A percentile compares a stretch with the other conserved stretches of the same genome.
These are phyloP conservation scores for Siniperca undulata DNA, from an alignment of 2,797 vertebrate genomes.

Conservation along the genomic window DNA sequence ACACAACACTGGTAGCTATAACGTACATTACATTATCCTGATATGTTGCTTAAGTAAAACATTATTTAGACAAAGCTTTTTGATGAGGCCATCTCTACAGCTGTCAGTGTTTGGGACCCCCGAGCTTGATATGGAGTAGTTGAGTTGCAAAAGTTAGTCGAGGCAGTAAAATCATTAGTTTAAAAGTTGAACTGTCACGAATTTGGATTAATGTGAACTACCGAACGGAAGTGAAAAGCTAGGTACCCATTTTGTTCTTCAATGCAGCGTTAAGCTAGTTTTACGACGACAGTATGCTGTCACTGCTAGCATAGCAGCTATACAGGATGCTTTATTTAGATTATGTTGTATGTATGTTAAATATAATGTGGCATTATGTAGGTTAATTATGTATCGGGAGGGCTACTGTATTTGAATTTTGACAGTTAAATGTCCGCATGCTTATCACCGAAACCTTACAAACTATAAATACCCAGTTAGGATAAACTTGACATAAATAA, in stretches of 20 bases:
- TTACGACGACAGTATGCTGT: not conserved
- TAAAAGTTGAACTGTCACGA: not conserved
- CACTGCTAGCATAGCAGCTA: constrained; percentile 9
- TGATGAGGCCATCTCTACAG: constrained; percentile 17
- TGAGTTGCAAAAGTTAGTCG: not conserved
- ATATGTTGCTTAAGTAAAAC: rapidly evolving
- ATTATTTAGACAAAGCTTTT: not conserved
- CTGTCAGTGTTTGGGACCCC: constrained; percentile 56
- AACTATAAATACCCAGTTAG: not conserved
- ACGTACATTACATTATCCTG: rapidly evolving
- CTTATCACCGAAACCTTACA: not conserved
- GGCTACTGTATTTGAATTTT: not conserved
- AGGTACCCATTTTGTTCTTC: not conserved
- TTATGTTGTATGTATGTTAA: not conserved
- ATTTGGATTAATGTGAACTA: constrained; percentile 15
- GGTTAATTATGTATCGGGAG: not conserved
- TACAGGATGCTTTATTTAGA: not conserved
- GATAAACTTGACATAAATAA: too few relatives aligned
- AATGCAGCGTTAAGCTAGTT: not conserved
- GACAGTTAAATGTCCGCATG: not conserved
- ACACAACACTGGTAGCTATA: rapidly evolving
- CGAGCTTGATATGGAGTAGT: not conserved
- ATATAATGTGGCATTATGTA: not conserved
- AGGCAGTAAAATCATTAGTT: not conserved
- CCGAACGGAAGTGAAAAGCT: not conserved